Evolutionary conservation across 2,888 invertebrate genomes (phyloP), one percentile per base, ranked within the genome.

Genomic region (Tipula confusa): DNA sequence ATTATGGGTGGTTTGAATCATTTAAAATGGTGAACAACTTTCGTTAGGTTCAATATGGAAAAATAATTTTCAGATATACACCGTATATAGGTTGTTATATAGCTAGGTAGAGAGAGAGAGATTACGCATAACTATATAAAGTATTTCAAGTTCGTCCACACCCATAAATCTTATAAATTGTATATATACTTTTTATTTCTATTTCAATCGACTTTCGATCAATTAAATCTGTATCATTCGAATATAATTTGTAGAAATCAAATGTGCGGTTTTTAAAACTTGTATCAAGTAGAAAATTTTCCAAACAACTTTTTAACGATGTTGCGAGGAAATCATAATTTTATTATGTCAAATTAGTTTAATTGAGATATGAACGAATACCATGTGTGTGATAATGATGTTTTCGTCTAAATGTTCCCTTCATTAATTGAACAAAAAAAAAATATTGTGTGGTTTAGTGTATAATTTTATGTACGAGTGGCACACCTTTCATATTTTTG

Each of bases 401-500:
- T 15, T 64, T 64, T 64, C 24, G 64, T 64, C 64, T 24, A 24
- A 9, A 24, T 64, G 64, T 11, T 24, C 64, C 24, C 64, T 24
- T 64, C 24, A 24, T 64, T 24, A 64, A 64, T 64, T n/a, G n/a
- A n/a, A n/a, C n/a, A n/a, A 64, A 13, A 9, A 24, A 64, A 64
- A 9, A 24, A 24, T 64, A 15, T 24, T 64, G 64, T 64, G 24
- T 24, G 9, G 64, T 64, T 64, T 64, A 11, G 64, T 64, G 64
- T 24, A 64, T 24, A 15, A n/a, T n/a, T 15, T 15, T 43, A 9
- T 38, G n/a, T 43, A 13, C 3, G 24, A 9, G 24, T 18, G 64
- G 24, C 64, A 64, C 64, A 64, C 64, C 64, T 64, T 64, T 64
- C 64, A 64, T 64, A 64, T 64, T 24, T 64, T 64, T 24, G 64